Evolutionary conservation across 2,797 vertebrate genomes (phyloP).

Genomic region (Helostoma temminkii): DNA sequence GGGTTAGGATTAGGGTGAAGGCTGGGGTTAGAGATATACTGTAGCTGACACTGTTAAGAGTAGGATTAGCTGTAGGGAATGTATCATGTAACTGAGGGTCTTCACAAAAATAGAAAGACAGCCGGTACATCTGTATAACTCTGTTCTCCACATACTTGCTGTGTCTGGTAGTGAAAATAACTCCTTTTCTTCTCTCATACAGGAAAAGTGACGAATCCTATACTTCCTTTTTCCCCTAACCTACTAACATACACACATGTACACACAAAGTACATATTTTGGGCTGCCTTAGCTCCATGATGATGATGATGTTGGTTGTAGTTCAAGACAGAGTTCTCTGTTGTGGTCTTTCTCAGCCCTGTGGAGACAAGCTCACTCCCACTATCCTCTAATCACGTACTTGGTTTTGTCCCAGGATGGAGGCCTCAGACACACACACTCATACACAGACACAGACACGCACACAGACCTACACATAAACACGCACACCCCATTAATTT

Average conservation of each 20-base stretch:
- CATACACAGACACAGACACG: slow-evolving; percentile 29
- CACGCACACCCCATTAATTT: slow-evolving; percentile 56
- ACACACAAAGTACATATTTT: slow-evolving; percentile 22
- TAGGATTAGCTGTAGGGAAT: no score
- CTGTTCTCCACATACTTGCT: no score
- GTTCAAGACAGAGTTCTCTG: slow-evolving; percentile 57
- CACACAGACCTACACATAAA: slow-evolving; percentile 31
- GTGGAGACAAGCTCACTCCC: slow-evolving; percentile 56
- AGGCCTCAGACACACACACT: slow-evolving; percentile 46
- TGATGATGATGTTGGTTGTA: slow-evolving; percentile 64
- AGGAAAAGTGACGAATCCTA: background rate
- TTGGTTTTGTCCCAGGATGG: slow-evolving; percentile 67
- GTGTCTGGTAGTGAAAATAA: slow-evolving; percentile 12
- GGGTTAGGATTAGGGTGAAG: no score
- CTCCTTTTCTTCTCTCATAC: slow-evolving; percentile 1
- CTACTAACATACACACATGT: background rate
- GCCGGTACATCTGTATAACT: no score
- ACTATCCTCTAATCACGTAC: slow-evolving; percentile 77
- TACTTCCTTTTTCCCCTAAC: background rate
- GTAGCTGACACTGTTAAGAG: no score
- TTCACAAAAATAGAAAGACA: no score
- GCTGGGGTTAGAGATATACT: no score
- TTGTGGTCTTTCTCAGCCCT: slow-evolving; percentile 71
- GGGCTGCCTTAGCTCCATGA: slow-evolving; percentile 41
- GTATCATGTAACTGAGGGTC: no score